Conservation (phyloP, 2,888 invertebrate species). For the Heliconius cydno region DNA sequence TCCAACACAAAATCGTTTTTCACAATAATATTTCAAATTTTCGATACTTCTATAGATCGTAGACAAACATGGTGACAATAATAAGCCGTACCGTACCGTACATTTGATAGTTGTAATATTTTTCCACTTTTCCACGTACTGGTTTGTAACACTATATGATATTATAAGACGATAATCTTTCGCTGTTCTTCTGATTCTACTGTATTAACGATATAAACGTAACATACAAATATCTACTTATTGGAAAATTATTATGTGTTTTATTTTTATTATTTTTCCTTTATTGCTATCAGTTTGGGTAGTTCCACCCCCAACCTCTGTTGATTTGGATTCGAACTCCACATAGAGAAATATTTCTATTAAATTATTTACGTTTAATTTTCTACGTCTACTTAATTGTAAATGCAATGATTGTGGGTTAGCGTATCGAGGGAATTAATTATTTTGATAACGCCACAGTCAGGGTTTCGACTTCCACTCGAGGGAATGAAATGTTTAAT, state of each 20-base stretch:
- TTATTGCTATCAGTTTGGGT: neutral
- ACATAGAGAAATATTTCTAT: no score
- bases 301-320: no score
- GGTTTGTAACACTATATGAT: constrained; percentile 48
- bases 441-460: no score
- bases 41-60: constrained; percentile 22
- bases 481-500: no score
- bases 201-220: constrained; percentile 45
- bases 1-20: neutral
- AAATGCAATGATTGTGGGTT: no score
- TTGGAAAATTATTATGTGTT: constrained; percentile 23
- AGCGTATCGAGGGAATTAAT: no score
- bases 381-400: no score
- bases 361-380: no score
- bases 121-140: constrained; percentile 76
- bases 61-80: constrained; percentile 67
- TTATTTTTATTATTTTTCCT: constrained; percentile 6
- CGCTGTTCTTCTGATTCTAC: constrained; percentile 49
- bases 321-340: no score
- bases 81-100: constrained; percentile 56
- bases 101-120: constrained; percentile 63
- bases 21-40: constrained; percentile 13
- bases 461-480: no score
- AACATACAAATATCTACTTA: constrained; percentile 37
- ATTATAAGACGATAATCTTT: constrained; percentile 41